Base-by-base conservation (phyloP, 2,888 invertebrate genomes). In the Caenorhabditis sulstoni region DNA sequence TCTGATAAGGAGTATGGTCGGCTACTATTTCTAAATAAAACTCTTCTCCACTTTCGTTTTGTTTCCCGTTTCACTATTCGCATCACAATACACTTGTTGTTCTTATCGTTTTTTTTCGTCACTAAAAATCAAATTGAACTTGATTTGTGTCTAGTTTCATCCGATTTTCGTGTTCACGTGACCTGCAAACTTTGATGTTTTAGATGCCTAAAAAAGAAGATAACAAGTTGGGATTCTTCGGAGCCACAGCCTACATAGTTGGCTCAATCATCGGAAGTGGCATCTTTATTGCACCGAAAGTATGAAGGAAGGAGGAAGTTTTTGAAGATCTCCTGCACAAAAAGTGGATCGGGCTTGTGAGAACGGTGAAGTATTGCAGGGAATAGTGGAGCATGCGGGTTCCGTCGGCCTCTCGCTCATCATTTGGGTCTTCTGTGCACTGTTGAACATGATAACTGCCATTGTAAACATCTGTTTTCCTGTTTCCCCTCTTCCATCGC, bases 231-330 rank as follows among this genome's bases (percentile, higher is more conserved):
- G 84, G 84, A 0, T 39, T 84, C 22, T 53, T 85, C 23, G 83
- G 79, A 29, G 85, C 85, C 16, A 85, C 83, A 16, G 52, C 77
- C 14, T 85, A 85, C 49, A 82, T 85, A 52, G 78, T 78, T 22
- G 82, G 81, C 14, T 75, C 83, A 11, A 83, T 85, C 53, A 81
- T 85, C 29, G 83, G 85, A 61, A 79, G 80, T 57, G 83, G 85
- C 45, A 78, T 85, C 20, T 85, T 85, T 47, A 82, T 85, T 12
- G 79, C 82, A n/a, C 83, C 85, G 0, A 82, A 79, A 53, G 83
- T 81, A 59, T 9, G 47, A 29, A n/a, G 4, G 3, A 29, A 29
- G 4, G 29, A 29, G 29, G 7, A 5, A 7, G 29, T 29, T 29
- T 29, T 29, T 7, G 29, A 29, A 7, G 4, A 29, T 3, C 29